phyloP scores from a whole-genome alignment of 2,113 vertebrate species.

The Phycodurus eques region DNA sequence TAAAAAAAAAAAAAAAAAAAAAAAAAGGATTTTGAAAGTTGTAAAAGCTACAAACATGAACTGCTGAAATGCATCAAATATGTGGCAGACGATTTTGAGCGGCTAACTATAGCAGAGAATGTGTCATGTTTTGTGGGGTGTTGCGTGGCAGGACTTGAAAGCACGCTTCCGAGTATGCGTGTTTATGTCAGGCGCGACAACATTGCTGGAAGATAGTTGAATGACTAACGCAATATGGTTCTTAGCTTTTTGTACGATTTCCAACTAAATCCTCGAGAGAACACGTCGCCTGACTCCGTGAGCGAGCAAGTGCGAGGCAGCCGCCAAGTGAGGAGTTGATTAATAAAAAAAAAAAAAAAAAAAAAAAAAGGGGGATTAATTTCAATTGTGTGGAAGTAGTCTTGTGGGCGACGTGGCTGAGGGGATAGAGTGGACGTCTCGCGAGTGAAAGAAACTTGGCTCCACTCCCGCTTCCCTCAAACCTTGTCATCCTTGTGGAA shows the following conservation, averaged over 20 bases:
- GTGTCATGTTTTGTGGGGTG: not conserved
- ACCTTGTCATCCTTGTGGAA: slow-evolving; percentile 2
- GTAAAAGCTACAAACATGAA: not conserved
- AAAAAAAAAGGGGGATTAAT: not conserved
- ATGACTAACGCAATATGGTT: not conserved
- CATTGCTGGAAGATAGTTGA: not conserved
- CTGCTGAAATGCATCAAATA: not conserved
- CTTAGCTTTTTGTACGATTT: not conserved
- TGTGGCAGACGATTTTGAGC: not conserved
- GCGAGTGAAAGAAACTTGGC: not conserved
- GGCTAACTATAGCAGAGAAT: not conserved
- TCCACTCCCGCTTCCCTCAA: not conserved
- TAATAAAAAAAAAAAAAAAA: not conserved
- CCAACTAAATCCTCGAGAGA: slow-evolving; percentile 1
- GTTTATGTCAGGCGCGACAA: not conserved
- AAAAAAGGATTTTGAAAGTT: not conserved
- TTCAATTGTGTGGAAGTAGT: slow-evolving; percentile 4
- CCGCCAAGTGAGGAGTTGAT: slow-evolving; percentile 6
- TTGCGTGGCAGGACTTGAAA: not conserved
- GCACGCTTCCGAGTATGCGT: not conserved
- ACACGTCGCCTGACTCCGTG: not conserved
- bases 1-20: no score
- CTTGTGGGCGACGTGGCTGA: slow-evolving; percentile 6
- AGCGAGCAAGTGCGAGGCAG: not conserved
- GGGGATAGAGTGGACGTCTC: slow-evolving; percentile 3